Evolutionary conservation across 2,797 vertebrate genomes (phyloP).

Genomic region (Acipenser ruthenus): DNA sequence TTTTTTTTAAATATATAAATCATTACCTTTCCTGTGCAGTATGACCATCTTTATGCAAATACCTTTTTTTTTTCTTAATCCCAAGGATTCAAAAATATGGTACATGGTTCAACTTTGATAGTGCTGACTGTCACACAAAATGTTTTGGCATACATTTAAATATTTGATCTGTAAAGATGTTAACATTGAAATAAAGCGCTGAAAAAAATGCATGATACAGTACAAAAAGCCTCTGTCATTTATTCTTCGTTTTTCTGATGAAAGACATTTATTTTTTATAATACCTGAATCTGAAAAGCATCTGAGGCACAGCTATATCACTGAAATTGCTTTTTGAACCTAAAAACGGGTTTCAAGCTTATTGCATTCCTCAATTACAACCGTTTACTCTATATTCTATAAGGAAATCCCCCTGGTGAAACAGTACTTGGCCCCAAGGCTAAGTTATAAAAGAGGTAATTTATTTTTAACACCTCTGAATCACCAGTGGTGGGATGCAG

Average conservation of each 20-base stretch:
- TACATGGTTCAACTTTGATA: too few species aligned
- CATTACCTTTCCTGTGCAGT: too few species aligned
- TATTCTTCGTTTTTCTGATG: constrained; percentile 1
- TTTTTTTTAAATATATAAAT: too few species aligned
- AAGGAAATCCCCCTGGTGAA: constrained; percentile 6
- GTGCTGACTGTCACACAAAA: too few species aligned
- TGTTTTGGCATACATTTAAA: too few species aligned
- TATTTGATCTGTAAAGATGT: too few species aligned
- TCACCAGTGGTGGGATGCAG: constrained; percentile 7
- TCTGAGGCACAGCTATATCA: background rate
- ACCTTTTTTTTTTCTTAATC: too few species aligned
- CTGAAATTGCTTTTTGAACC: constrained; percentile 14
- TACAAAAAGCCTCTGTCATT: background rate
- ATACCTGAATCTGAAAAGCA: constrained; percentile 4
- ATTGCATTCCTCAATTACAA: constrained; percentile 10
- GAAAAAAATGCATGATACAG: too few species aligned
- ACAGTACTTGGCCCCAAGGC: constrained; percentile 2
- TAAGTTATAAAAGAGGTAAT: constrained; percentile 18
- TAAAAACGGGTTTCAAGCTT: constrained; percentile 2
- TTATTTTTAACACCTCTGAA: constrained; percentile 20
- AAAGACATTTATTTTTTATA: constrained; percentile 10
- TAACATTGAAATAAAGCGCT: too few species aligned
- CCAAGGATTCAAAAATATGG: too few species aligned
- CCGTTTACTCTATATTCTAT: constrained; percentile 4
- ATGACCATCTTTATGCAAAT: too few species aligned